phyloP scores from a whole-genome alignment of 2,888 invertebrate genomes.

The Trissolcus japonicus region DNA sequence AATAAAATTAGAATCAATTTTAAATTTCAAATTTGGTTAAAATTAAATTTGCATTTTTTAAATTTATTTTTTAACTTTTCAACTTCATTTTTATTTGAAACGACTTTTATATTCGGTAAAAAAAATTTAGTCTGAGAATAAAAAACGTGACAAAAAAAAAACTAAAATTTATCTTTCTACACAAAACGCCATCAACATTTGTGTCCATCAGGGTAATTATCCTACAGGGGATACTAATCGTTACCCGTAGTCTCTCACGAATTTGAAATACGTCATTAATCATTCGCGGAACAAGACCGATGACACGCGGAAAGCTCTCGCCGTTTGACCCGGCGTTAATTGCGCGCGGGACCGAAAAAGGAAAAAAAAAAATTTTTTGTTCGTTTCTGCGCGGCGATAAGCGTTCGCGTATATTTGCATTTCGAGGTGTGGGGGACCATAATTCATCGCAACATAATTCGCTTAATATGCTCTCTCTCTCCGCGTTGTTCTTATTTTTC shows the following conservation, averaged over 20 bases:
- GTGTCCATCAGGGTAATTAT: too few species aligned
- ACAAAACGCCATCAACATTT: too few species aligned
- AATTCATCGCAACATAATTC: constrained; percentile 50
- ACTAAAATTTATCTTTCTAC: too few species aligned
- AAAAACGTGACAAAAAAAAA: too few species aligned
- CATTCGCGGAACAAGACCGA: constrained; percentile 48
- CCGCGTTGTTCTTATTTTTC: constrained; percentile 44
- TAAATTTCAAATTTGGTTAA: too few species aligned
- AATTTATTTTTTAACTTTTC: too few species aligned
- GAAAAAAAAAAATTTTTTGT: neutral
- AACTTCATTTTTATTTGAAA: too few species aligned
- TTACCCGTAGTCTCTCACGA: constrained; percentile 17
- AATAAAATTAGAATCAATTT: too few species aligned
- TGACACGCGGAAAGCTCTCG: constrained; percentile 25
- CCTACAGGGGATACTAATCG: too few species aligned
- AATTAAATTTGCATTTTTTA: too few species aligned
- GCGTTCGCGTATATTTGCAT: constrained; percentile 29
- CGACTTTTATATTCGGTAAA: too few species aligned
- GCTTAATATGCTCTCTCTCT: constrained; percentile 23
- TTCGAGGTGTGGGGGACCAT: constrained; percentile 23
- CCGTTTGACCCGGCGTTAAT: constrained; percentile 39
- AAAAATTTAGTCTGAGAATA: too few species aligned
- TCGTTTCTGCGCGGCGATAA: constrained; percentile 7
- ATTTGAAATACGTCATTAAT: constrained; percentile 54
- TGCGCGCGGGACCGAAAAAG: constrained; percentile 22